phyloP scores from a whole-genome alignment of 2,797 vertebrate species.

The Todus mexicanus region DNA sequence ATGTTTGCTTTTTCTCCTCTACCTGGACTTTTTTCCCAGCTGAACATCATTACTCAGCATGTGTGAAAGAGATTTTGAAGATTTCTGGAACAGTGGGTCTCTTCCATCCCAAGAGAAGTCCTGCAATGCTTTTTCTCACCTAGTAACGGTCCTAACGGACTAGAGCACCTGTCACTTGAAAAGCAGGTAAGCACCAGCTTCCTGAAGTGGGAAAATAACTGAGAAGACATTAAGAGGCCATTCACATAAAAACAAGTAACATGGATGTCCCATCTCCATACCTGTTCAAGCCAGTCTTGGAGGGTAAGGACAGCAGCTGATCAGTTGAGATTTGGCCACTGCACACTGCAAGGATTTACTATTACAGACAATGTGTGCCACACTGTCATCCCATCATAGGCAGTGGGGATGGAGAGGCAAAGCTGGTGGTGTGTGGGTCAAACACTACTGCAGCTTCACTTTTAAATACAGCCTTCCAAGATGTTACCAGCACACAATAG shows the following conservation, averaged over 20 bases:
- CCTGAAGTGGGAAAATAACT: neutral
- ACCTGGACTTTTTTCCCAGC: neutral
- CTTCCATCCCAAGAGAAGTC: neutral
- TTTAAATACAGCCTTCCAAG: neutral
- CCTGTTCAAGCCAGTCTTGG: neutral
- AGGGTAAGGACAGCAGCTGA: neutral
- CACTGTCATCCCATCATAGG: neutral
- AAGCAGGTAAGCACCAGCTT: neutral
- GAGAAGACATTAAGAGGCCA: neutral
- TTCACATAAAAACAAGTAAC: neutral
- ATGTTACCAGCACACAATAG: accelerated
- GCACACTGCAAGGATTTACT: accelerated
- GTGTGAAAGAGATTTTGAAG: neutral
- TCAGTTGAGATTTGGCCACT: neutral
- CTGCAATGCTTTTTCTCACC: neutral
- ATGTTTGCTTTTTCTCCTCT: neutral
- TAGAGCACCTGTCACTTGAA: neutral
- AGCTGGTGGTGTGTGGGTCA: neutral
- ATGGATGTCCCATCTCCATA: neutral
- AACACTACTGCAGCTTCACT: neutral
- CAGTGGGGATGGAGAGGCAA: neutral
- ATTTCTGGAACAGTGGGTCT: neutral
- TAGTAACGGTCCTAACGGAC: neutral
- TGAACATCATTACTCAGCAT: neutral
- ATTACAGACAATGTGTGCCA: neutral